Base-by-base conservation (phyloP, 2,113 vertebrate species). In the Myanophis thanlyinensis region DNA sequence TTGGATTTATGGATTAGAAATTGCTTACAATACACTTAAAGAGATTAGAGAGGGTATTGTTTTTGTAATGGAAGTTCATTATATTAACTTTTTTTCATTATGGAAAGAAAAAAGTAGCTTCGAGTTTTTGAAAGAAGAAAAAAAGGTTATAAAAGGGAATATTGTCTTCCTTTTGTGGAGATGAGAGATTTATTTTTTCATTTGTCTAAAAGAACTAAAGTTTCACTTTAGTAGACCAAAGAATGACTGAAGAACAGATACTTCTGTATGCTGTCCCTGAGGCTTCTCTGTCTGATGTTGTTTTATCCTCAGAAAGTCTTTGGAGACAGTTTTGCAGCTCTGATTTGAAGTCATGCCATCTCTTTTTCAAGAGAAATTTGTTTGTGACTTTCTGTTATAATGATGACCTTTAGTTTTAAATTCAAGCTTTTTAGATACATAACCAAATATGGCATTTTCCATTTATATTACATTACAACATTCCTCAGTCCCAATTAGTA, bases 181-280 rank as follows among this genome's bases (percentile, higher is more conserved):
- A 95, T 91, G 52, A 94, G 47, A 96, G 23, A 8, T 47, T 87
- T 30, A 13, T 89, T 88, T 94, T 96, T 94, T 47, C 85, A 85
- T 94, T 95, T 95, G 51, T 20, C 85, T 95, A 62, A 95, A 90
- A 94, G 92, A 92, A 73, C 94, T 3, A 92, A 80, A 94, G 89
- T 94, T 95, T 94, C 67, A 67, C 62, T 93, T 93, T 89, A 88
- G 5, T 93, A 0, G 0, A 92, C 87, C 86, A 93, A 95, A 93
- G 88, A 93, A 30, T 54, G 91, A 93, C 48, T 95, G 96, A 96
- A 97, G 94, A 96, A 94, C 47, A 95, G 52, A 93, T 47, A 89
- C 90, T 80, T 96, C 92, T 95, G 88, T 94, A 93, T 96, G 93
- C 35, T 88, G 88, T 93, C 92, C 93, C 93, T 86, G 62, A 95